Percentiles rank a stretch among this genome's conserved stretches.
phyloP scores from a whole-genome alignment of 2,797 vertebrate genomes.

The Agapornis canus region DNA sequence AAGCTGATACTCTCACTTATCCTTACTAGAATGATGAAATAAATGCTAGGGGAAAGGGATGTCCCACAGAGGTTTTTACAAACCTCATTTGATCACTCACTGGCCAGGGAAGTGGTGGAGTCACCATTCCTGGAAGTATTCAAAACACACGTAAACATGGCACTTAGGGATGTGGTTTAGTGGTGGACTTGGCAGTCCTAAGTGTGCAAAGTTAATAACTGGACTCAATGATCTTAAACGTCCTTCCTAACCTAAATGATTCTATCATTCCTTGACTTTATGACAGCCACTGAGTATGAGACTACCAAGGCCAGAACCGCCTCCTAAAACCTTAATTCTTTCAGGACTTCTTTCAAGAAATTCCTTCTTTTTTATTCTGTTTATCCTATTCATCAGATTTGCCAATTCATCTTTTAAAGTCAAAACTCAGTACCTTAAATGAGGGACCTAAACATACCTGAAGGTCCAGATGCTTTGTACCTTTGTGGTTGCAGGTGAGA shows the following conservation, averaged over 20 bases:
- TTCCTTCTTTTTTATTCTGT: background rate
- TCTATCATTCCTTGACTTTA: background rate
- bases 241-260: background rate
- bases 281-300: background rate
- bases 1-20: background rate
- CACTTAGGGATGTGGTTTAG: background rate
- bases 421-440: background rate
- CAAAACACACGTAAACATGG: background rate
- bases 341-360: background rate
- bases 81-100: background rate
- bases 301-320: background rate
- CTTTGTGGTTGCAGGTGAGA: background rate
- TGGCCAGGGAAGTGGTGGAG: background rate
- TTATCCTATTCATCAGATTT: background rate
- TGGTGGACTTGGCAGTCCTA: background rate
- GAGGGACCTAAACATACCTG: background rate
- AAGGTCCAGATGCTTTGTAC: background rate
- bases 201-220: background rate
- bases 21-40: background rate
- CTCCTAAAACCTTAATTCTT: background rate
- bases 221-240: background rate
- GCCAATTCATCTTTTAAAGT: background rate
- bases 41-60: fast-evolving
- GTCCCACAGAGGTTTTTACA: background rate
- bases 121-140: background rate